Base-by-base conservation (phyloP, 2,888 invertebrate genomes). In the Teleiodes luculella region DNA sequence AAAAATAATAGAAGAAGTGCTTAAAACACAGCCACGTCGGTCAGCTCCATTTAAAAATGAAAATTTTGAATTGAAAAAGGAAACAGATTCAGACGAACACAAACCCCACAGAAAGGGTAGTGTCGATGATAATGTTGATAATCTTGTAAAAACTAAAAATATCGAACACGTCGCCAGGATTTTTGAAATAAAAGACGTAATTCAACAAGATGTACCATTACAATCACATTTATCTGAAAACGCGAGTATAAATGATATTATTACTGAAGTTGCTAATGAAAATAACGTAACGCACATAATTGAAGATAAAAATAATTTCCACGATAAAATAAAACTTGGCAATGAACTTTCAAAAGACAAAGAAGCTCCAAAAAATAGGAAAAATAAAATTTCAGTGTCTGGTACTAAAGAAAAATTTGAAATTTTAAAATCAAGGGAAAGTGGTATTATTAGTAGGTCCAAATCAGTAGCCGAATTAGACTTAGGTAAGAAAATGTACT, bases 391-490 rank as follows among this genome's bases (percentile, higher is more conserved):
- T 4, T n/a, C 24, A 13, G 43, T 43, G 20, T n/a, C n/a, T n/a
- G 24, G 24, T n/a, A 24, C 24, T 24, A 45, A 54, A 41, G 18
- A 52, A 2, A 50, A 39, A 35, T 11, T 55, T 2, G 45, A 41
- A 3, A 54, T 28, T 16, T 35, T 52, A 20, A 30, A 24, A 31
- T 41, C 50, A 3, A 52, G 31, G 18, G n/a, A 33, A 5, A 35
- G 18, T n/a, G 16, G 11, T 1, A n/a, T 35, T 18, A 35, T 47
- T 31, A 4, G 68, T 59, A 24, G 60, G 61, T 45, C 66, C 0
- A 80, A 76, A 46, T 83, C 83, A 1, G 52, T 78, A 2, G 85
- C 78, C 0, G 85, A 82, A 35, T 30, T 75, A n/a, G 77, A 84
- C 16, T 33, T 48, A 31, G 47, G 47, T 48, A 48, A 20, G 43